Evolutionary conservation across 2,888 invertebrate genomes (phyloP).

Genomic region (Ischnura elegans): DNA sequence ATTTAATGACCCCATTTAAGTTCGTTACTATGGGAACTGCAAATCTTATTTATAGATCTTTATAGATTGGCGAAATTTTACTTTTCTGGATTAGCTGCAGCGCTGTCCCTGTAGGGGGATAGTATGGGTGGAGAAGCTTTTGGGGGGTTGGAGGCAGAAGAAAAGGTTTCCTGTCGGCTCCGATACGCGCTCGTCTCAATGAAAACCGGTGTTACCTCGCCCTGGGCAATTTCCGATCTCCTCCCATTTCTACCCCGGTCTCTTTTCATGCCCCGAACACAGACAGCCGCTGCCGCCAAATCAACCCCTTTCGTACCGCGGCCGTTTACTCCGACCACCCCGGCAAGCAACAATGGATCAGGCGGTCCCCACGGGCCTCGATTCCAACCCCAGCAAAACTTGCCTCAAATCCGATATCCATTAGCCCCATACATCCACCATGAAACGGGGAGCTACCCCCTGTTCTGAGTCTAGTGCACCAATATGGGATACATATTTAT

Average conservation of each 20-base stretch:
- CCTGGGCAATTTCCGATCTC: conserved; percentile 28
- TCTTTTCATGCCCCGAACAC: conserved; percentile 13
- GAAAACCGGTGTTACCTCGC: conserved; percentile 59
- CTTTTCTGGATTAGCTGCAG: no score
- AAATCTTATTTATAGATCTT: no score
- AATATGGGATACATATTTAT: no score
- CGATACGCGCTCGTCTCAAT: conserved; percentile 34
- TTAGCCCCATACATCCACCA: no score
- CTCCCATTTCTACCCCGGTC: neutral
- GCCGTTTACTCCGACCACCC: neutral
- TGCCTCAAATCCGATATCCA: neutral
- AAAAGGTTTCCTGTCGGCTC: conserved; percentile 67
- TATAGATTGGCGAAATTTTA: no score
- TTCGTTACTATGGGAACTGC: no score
- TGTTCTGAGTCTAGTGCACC: no score
- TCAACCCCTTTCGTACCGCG: neutral
- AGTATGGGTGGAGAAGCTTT: no score
- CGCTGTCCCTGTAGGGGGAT: no score
- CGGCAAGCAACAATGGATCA: neutral
- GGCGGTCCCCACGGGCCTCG: neutral
- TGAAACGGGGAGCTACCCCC: no score
- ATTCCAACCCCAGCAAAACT: neutral
- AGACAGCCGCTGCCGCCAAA: neutral
- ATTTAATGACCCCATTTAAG: no score
- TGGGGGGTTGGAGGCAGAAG: conserved; percentile 42